phyloP scores from a whole-genome alignment of 2,888 invertebrate genomes.

The Cheiracanthium punctorium region DNA sequence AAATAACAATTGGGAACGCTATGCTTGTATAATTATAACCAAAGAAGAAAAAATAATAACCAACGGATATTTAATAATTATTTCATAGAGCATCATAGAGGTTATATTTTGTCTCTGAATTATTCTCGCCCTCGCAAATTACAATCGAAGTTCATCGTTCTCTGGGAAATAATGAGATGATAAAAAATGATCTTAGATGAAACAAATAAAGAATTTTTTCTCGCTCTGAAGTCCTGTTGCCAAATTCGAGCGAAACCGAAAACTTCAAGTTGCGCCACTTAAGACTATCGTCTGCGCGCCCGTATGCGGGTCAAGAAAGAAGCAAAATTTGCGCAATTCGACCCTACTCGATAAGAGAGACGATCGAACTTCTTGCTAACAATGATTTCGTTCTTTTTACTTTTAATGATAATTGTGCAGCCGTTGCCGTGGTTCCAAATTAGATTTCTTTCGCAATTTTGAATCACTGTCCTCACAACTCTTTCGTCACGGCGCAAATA shows the following conservation, averaged over 20 bases:
- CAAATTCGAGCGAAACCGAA: conserved; percentile 49
- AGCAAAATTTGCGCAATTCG: conserved; percentile 61
- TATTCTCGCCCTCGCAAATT: conserved; percentile 26
- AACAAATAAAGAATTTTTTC: conserved; percentile 20
- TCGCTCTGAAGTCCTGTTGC: too few relatives aligned
- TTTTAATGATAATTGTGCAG: conserved; percentile 66
- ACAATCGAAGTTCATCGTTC: conserved; percentile 57
- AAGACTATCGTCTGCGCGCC: conserved; percentile 46
- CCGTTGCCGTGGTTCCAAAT: conserved; percentile 49
- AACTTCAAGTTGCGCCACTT: conserved; percentile 17
- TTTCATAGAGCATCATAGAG: neutral
- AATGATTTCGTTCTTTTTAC: conserved; percentile 45
- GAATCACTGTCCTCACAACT: conserved; percentile 1
- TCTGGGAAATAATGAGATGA: neutral
- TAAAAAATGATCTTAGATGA: conserved; percentile 17
- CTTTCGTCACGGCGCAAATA: conserved; percentile 17
- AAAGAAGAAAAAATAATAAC: neutral
- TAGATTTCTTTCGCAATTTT: conserved; percentile 42
- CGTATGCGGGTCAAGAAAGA: conserved; percentile 56
- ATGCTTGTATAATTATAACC: too few relatives aligned
- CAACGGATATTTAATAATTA: neutral
- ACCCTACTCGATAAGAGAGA: conserved; percentile 61
- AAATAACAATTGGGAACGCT: too few relatives aligned
- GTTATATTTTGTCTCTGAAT: conserved; percentile 6
- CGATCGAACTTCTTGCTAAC: conserved; percentile 59